Evolutionary conservation across 2,113 vertebrate genomes (phyloP).

Genomic region (Procapra przewalskii): DNA sequence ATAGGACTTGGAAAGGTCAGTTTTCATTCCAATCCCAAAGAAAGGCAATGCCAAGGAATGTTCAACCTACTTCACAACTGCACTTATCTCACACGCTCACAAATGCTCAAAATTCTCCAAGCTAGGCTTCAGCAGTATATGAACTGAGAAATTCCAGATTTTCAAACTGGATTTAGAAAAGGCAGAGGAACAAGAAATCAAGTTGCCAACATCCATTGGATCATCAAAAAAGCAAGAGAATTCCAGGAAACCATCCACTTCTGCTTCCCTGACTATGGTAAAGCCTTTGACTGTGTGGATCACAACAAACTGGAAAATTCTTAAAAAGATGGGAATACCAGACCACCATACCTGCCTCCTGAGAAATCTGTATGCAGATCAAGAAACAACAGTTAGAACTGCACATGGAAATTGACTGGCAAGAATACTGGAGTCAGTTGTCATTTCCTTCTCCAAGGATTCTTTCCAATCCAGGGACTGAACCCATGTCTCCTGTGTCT

Average conservation of each 20-base stretch:
- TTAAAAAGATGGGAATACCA: neutral
- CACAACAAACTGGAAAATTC: neutral
- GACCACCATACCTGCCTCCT: neutral
- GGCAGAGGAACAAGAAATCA: neutral
- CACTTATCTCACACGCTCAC: neutral
- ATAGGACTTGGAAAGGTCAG: neutral
- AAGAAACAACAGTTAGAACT: neutral
- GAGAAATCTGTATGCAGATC: neutral
- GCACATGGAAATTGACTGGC: neutral
- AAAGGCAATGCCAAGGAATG: neutral
- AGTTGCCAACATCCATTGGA: fast-evolving
- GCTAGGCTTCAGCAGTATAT: neutral
- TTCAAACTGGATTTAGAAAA: neutral
- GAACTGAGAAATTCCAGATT: neutral
- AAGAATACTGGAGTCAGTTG: neutral
- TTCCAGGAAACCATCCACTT: neutral
- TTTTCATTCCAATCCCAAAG: neutral
- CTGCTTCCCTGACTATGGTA: neutral
- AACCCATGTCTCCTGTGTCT: neutral
- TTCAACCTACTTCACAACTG: neutral
- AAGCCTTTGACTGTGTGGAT: neutral
- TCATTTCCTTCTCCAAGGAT: neutral
- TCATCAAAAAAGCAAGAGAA: neutral
- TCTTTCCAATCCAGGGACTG: neutral
- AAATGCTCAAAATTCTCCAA: neutral